These are phyloP conservation scores for Folsomia candida DNA, from an alignment of 2,888 invertebrate species.

Conservation along the genomic window DNA sequence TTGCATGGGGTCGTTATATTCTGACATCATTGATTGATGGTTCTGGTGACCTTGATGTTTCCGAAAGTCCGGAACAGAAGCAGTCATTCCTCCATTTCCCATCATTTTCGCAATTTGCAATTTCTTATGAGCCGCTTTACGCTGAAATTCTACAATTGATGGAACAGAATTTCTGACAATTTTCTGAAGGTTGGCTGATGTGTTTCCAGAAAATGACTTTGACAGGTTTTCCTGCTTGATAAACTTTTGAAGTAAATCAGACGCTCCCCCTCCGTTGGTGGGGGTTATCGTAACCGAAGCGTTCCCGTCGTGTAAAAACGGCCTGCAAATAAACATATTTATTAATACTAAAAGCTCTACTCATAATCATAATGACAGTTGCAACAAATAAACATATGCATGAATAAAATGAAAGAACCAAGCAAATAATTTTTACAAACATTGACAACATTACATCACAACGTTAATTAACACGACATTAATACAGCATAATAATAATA, in stretches of 20 bases:
- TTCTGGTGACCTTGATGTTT: constrained; percentile 20
- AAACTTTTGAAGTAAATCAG: not conserved
- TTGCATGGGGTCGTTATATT: constrained; percentile 46
- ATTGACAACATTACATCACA: not conserved
- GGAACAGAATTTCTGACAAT: constrained; percentile 28
- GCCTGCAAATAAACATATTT: constrained; percentile 34
- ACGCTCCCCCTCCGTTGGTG: constrained; percentile 10
- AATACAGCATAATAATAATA: not conserved
- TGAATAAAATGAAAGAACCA: not conserved
- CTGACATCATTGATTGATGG: constrained; percentile 18
- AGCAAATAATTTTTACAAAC: too few species aligned
- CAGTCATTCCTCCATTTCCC: constrained; percentile 40
- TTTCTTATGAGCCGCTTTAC: constrained; percentile 45
- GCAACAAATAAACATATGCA: not conserved
- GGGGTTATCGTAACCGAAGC: constrained; percentile 43
- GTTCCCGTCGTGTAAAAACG: constrained; percentile 49
- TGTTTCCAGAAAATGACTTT: constrained; percentile 25
- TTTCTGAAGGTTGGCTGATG: constrained; percentile 32
- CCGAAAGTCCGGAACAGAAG: constrained; percentile 32
- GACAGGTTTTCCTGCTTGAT: constrained; percentile 1
- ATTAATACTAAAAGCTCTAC: not conserved
- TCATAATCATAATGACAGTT: not conserved
- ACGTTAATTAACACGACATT: not conserved
- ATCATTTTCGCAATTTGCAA: constrained; percentile 49
- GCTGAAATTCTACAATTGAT: constrained; percentile 28